Base-by-base conservation (phyloP, 1,140 invertebrate species). In the Lordiphosa clarofinis region DNA sequence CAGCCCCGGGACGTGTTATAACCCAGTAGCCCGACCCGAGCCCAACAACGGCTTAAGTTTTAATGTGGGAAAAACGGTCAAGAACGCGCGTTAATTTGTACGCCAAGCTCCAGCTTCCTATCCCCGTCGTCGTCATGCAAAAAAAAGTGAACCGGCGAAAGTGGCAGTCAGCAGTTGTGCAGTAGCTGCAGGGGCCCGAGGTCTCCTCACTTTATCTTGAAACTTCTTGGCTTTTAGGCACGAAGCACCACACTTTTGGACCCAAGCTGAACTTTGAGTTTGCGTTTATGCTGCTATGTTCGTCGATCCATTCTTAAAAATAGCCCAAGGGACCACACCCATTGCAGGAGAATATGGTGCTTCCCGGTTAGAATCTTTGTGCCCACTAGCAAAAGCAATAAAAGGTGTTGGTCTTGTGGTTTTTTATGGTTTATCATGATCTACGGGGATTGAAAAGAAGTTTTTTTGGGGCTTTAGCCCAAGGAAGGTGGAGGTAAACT, bases 21-120 rank as follows among this genome's bases (percentile, higher is more conserved):
- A 47, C 52, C 72, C 72, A 53, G 65, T 59, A 60, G 62, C 46
- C 33, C 33, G 55, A 31, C 52, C 31, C 11, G 33, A 24, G 6
- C 31, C n/a, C 40, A 50, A 56, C 58, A 76, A 84, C 75, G n/a
- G n/a, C n/a, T n/a, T n/a, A n/a, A 81, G 74, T 79, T 42, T 76
- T 86, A 86, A 86, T 86, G 81, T 86, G 81, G 82, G 81, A 86
- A 86, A 86, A 86, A 86, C 76, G 82, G 81, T 86, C 82, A 86
- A 86, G 81, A 86, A 75, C 72, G 72, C 64, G 56, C 64, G 64
- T 75, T 54, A 58, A 78, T 78, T 70, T 75, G 78, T 73, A 73
- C 60, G 59, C 56, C 59, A 63, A 36, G 52, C 39, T 35, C 10
- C 39, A 56, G 60, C 43, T 24, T 36, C 44, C 21, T 61, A 0